Conservation (phyloP, 35 echinoderm and acorn worm genomes). For the Diadema setosum region DNA sequence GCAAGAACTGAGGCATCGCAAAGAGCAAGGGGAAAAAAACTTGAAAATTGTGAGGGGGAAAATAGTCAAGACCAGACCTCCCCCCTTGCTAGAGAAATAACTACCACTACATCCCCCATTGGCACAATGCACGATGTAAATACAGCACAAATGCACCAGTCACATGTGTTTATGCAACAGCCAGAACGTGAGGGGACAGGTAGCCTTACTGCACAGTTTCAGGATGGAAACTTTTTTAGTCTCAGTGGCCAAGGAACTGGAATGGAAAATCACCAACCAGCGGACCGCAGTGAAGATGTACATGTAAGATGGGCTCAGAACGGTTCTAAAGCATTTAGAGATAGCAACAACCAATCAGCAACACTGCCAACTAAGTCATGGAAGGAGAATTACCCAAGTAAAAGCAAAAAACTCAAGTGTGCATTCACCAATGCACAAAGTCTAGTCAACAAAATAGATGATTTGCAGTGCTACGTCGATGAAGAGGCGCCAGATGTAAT, state of each 20-base stretch:
- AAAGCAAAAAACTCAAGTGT: conserved; percentile 25
- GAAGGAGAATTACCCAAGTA: neutral
- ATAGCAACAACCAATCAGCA: neutral
- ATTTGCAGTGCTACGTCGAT: neutral
- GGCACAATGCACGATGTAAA: conserved; percentile 26
- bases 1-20: neutral
- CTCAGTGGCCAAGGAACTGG: no score
- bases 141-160: neutral
- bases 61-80: neutral
- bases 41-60: neutral
- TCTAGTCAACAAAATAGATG: conserved; percentile 9
- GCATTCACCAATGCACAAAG: conserved; percentile 28
- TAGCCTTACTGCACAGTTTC: neutral
- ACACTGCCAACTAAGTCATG: neutral
- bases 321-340: neutral
- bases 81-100: neutral
- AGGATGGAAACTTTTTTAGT: no score
- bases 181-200: neutral
- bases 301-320: neutral
- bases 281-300: neutral
- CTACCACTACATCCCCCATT: neutral
- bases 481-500: conserved; percentile 33
- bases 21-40: neutral
- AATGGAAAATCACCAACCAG: neutral
- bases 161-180: neutral